phyloP scores from a whole-genome alignment of 2,888 invertebrate genomes.

The Aspidiotus rigidus region DNA sequence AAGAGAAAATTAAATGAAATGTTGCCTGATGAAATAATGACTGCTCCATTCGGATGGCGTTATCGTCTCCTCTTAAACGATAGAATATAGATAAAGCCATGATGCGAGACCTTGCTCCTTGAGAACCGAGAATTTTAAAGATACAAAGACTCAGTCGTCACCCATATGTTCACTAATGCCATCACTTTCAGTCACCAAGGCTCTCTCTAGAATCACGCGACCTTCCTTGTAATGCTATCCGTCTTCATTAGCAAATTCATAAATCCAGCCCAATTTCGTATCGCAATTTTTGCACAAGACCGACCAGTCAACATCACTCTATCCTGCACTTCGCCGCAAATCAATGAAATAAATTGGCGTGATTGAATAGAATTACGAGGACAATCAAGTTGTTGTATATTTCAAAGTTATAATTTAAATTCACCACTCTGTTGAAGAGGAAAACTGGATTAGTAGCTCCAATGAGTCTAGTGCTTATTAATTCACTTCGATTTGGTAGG shows the following conservation, averaged over 20 bases:
- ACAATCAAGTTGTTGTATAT: too few species aligned
- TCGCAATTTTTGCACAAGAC: slow-evolving; percentile 96
- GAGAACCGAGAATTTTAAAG: too few species aligned
- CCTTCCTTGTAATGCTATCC: slow-evolving; percentile 98
- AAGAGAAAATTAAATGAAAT: too few species aligned
- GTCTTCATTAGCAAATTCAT: slow-evolving; percentile 97
- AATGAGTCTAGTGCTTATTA: slow-evolving; percentile 93
- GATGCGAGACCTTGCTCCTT: too few species aligned
- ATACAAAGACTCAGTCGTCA: slow-evolving; percentile 40
- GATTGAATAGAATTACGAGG: too few species aligned
- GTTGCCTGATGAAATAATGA: too few species aligned
- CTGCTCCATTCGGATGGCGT: too few species aligned
- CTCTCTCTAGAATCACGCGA: slow-evolving; percentile 87
- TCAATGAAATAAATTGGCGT: too few species aligned
- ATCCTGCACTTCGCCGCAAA: slow-evolving; percentile 74
- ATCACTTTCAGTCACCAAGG: slow-evolving; percentile 88
- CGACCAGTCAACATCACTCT: slow-evolving; percentile 96
- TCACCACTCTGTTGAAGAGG: slow-evolving; percentile 93
- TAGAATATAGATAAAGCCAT: too few species aligned
- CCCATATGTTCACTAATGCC: slow-evolving; percentile 60
- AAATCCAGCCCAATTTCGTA: slow-evolving; percentile 95
- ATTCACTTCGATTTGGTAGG: slow-evolving; percentile 84
- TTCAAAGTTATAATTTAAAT: slow-evolving; percentile 68
- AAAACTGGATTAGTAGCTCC: slow-evolving; percentile 97
- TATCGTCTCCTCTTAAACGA: too few species aligned